Percentiles rank a stretch among this genome's conserved stretches.
Conservation (phyloP, 2,888 invertebrate species). For the Pandemis cinnamomeana region DNA sequence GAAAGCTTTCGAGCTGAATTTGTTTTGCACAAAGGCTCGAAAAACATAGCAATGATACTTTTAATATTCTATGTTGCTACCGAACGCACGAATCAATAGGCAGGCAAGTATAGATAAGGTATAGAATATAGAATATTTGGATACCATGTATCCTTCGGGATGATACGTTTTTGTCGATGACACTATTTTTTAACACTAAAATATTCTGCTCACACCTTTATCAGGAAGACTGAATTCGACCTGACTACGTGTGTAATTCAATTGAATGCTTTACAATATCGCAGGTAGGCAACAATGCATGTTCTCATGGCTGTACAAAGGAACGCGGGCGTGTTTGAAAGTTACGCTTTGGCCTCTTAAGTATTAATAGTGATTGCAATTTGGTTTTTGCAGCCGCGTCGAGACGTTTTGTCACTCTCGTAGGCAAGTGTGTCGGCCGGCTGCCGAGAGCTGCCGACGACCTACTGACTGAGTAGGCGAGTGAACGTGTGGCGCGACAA, state of each 20-base stretch:
- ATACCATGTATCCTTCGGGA: constrained; percentile 6
- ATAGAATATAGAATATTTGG: too few relatives aligned
- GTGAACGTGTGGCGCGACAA: constrained; percentile 48
- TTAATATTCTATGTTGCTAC: constrained; percentile 20
- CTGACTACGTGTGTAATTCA: constrained; percentile 19
- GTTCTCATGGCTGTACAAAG: constrained; percentile 40
- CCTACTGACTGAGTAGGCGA: constrained; percentile 67
- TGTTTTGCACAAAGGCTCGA: constrained; percentile 2
- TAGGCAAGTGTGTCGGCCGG: constrained; percentile 72
- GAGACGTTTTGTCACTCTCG: constrained; percentile 66
- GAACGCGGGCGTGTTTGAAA: constrained; percentile 41
- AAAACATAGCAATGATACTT: constrained; percentile 20
- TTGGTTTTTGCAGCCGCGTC: constrained; percentile 56
- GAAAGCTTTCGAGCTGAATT: constrained; percentile 4
- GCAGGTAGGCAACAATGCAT: constrained; percentile 33
- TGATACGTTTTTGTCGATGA: constrained; percentile 14
- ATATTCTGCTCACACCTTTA: background rate
- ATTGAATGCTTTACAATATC: constrained; percentile 32
- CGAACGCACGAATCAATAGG: constrained; percentile 27
- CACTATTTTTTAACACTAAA: background rate
- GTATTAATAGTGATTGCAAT: constrained; percentile 51
- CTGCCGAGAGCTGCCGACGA: constrained; percentile 58
- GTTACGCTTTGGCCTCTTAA: constrained; percentile 41
- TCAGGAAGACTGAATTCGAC: constrained; percentile 6
- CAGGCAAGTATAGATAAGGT: background rate